phyloP scores from a whole-genome alignment of 2,888 invertebrate genomes.

The Carpatolechia fugitivella region DNA sequence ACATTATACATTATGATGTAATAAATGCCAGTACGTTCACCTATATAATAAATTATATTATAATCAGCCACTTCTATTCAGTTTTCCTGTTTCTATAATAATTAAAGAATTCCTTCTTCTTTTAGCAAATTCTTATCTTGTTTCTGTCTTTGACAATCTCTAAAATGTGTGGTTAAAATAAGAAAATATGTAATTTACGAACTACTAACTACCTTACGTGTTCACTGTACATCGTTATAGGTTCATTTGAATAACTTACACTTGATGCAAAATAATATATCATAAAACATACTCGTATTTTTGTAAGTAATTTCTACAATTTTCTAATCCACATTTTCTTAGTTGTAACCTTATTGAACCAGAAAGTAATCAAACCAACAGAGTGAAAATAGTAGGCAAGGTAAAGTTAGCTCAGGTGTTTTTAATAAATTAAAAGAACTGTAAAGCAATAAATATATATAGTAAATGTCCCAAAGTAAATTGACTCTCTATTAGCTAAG shows the following conservation, averaged over 20 bases:
- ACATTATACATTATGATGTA: background rate
- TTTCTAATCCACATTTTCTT: too few relatives aligned
- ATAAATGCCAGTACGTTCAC: background rate
- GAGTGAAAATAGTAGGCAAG: slow-evolving; percentile 16
- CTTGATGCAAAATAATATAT: too few relatives aligned
- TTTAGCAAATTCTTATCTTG: slow-evolving; percentile 3
- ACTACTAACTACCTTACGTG: too few relatives aligned
- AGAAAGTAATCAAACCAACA: background rate
- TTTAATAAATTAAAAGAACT: slow-evolving; percentile 23
- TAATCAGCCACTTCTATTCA: slow-evolving; percentile 4
- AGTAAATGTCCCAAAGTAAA: background rate
- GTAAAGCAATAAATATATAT: background rate
- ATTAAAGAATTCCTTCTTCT: background rate
- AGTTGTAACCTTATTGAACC: too few relatives aligned
- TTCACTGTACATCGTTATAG: too few relatives aligned
- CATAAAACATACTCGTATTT: too few relatives aligned
- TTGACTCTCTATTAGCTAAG: slow-evolving; percentile 2
- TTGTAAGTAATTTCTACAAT: too few relatives aligned
- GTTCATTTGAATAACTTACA: too few relatives aligned
- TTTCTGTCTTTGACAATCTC: background rate
- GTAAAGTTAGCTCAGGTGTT: slow-evolving; percentile 36
- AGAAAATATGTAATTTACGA: background rate
- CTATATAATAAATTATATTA: slow-evolving; percentile 5
- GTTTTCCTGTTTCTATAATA: background rate
- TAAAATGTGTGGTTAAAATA: background rate